Percentiles rank a stretch among this genome's conserved stretches.
phyloP scores from a whole-genome alignment of 2,797 vertebrate species.

The Galagoides demidoff region DNA sequence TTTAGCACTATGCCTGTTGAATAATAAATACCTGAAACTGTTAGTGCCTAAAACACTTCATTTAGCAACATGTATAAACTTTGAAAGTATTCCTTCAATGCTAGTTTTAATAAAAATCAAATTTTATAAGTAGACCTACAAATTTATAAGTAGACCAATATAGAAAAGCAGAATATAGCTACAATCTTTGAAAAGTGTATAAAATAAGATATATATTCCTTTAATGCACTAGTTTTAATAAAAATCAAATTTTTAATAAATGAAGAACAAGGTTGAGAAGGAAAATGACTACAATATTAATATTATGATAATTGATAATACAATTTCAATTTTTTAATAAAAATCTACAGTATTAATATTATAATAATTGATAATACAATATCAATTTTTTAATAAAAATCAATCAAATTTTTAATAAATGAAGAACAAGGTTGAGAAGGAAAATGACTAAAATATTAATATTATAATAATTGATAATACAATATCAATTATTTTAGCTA shows the following conservation, averaged over 20 bases:
- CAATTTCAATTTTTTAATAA: too few relatives aligned
- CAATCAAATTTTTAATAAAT: not conserved
- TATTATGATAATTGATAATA: not conserved
- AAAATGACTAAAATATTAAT: slow-evolving; percentile 8
- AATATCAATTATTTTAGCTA: not conserved
- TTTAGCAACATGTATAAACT: not conserved
- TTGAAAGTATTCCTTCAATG: not conserved
- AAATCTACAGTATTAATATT: not conserved
- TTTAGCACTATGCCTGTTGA: not conserved
- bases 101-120: too few relatives aligned
- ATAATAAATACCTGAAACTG: not conserved
- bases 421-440: not conserved
- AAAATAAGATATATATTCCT: too few relatives aligned
- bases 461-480: not conserved
- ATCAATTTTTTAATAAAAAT: too few relatives aligned
- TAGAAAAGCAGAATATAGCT: too few relatives aligned
- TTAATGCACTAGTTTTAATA: too few relatives aligned
- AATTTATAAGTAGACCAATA: too few relatives aligned
- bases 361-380: too few relatives aligned
- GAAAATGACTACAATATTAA: slow-evolving; percentile 6
- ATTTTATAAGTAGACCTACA: too few relatives aligned
- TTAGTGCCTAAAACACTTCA: not conserved
- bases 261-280: not conserved
- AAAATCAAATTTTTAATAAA: not conserved
- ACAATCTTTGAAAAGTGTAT: too few relatives aligned